phyloP scores from a whole-genome alignment of 2,113 vertebrate genomes.

The Hymenochirus boettgeri region DNA sequence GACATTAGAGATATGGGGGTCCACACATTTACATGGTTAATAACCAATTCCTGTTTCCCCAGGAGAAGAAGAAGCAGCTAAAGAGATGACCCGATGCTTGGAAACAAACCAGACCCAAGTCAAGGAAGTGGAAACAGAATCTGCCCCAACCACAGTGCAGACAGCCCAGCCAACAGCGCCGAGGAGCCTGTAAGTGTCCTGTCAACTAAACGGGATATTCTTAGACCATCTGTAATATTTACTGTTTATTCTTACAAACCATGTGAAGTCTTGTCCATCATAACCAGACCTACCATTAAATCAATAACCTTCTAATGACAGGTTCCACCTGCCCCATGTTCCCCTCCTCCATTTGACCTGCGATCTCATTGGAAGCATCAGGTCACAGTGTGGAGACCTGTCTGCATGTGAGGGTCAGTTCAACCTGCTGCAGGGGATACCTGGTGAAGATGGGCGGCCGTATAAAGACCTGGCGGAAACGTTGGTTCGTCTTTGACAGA shows the following conservation, averaged over 20 bases:
- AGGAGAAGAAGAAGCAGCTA: conserved; percentile 32
- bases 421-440: conserved; percentile 71
- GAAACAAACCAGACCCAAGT: conserved; percentile 11
- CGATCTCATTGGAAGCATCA: conserved; percentile 74
- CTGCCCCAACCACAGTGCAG: neutral
- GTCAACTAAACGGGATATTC: too few species aligned
- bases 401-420: conserved; percentile 61
- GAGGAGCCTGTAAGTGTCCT: conserved; percentile 20
- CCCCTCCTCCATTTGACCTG: conserved; percentile 67
- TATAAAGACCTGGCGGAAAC: conserved; percentile 87
- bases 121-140: conserved; percentile 14
- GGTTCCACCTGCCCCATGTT: conserved; percentile 54
- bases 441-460: conserved; percentile 83
- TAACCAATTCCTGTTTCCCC: too few species aligned
- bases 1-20: too few species aligned
- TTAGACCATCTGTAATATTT: too few species aligned
- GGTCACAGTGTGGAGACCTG: conserved; percentile 75
- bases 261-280: too few species aligned
- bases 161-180: neutral
- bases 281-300: too few species aligned
- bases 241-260: too few species aligned
- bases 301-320: too few species aligned
- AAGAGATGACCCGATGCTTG: conserved; percentile 17
- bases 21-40: too few species aligned
- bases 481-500: conserved; percentile 86